phyloP scores from a whole-genome alignment of 2,888 invertebrate genomes.

The Vesta saturnalis region DNA sequence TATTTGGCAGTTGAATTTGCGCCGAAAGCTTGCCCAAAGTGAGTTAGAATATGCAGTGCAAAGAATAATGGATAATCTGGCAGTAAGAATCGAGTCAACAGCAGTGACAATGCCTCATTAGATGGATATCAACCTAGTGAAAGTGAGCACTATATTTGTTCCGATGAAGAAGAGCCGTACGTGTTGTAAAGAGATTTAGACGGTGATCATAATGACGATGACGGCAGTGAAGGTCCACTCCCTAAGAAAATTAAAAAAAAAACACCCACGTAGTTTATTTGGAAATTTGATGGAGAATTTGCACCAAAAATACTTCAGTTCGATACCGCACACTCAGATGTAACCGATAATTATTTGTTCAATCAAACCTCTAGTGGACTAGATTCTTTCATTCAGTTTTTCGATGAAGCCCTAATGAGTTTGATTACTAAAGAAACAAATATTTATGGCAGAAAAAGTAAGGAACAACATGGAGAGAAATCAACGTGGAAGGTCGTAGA shows the following conservation, averaged over 20 bases:
- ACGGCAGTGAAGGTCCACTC: not conserved
- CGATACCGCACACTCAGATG: not conserved
- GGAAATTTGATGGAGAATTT: slow-evolving; percentile 1
- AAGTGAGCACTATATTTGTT: not conserved
- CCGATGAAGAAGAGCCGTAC: not conserved
- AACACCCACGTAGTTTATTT: not conserved
- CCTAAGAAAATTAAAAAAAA: not conserved
- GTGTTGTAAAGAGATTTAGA: not conserved
- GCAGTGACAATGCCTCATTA: not conserved
- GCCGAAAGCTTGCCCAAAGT: too few species aligned
- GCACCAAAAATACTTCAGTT: not conserved
- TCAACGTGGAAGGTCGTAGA: not conserved
- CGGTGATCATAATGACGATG: not conserved
- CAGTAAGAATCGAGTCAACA: not conserved
- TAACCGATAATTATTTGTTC: not conserved
- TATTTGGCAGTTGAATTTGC: too few species aligned
- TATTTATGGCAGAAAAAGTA: not conserved
- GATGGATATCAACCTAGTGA: not conserved
- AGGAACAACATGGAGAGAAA: not conserved
- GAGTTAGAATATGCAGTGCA: too few species aligned
- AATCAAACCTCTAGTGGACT: not conserved
- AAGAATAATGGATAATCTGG: too few species aligned
- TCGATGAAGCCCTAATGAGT: not conserved
- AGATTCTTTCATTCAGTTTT: not conserved
- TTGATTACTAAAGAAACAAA: slow-evolving; percentile 1